Conservation (phyloP, 1,140 invertebrate species). For the Luehdorfia chinensis region DNA sequence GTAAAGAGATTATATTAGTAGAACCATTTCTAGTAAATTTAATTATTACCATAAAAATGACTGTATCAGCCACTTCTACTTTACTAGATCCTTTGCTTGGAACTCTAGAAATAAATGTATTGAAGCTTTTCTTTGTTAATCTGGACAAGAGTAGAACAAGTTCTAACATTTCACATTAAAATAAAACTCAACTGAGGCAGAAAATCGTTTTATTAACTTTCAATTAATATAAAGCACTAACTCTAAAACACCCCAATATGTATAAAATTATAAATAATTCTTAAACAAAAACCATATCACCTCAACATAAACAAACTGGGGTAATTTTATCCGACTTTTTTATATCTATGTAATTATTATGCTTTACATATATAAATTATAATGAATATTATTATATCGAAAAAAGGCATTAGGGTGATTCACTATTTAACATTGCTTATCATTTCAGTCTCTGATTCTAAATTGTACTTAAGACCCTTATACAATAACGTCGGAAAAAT, state of each 20-base stretch:
- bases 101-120: too few species aligned
- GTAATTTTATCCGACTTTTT: not conserved
- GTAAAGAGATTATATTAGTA: too few species aligned
- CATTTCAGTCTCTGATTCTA: conserved; percentile 4
- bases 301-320: not conserved
- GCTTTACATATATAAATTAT: not conserved
- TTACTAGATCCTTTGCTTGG: too few species aligned
- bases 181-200: conserved; percentile 10
- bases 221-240: conserved; percentile 24
- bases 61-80: too few species aligned
- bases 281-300: conserved; percentile 14
- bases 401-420: conserved; percentile 1
- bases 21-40: too few species aligned
- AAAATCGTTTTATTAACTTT: conserved; percentile 21
- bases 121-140: too few species aligned
- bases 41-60: too few species aligned
- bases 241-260: conserved; percentile 19
- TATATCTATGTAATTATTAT: not conserved
- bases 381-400: not conserved
- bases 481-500: too few species aligned
- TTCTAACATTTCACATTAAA: too few species aligned
- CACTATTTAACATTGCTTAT: conserved; percentile 1
- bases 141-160: too few species aligned
- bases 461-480: not conserved
- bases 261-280: conserved; percentile 22